Conservation (phyloP, 1,140 invertebrate genomes). For the Octopus sinensis region DNA sequence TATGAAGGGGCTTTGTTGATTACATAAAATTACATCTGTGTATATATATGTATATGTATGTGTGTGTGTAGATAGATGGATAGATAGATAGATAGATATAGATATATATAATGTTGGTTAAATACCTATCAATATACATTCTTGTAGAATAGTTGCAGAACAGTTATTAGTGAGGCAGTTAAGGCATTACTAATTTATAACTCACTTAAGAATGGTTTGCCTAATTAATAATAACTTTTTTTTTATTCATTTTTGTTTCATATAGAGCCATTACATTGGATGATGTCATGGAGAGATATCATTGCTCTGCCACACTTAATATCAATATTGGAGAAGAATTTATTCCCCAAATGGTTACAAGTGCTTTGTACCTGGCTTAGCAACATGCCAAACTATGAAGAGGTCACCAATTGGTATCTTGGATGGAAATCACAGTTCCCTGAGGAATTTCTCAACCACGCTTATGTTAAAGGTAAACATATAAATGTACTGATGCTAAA, state of each 20-base stretch:
- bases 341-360: conserved; percentile 85
- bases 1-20: no score
- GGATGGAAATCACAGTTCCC: conserved; percentile 82
- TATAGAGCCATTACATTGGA: conserved; percentile 74
- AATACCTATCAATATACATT: no score
- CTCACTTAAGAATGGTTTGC: no score
- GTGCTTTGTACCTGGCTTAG: conserved; percentile 75
- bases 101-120: no score
- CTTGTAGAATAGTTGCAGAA: no score
- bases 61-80: no score
- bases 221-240: not conserved
- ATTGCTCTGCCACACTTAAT: conserved; percentile 71
- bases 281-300: conserved; percentile 81
- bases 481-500: not conserved
- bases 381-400: conserved; percentile 69
- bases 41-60: no score
- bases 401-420: conserved; percentile 82
- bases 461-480: conserved; percentile 68
- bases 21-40: no score
- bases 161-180: no score
- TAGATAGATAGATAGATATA: no score
- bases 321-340: conserved; percentile 74
- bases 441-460: conserved; percentile 67
- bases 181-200: no score
- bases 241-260: conserved; percentile 31